Conservation (phyloP, 2,888 invertebrate genomes). For the Lapara coniferarum region DNA sequence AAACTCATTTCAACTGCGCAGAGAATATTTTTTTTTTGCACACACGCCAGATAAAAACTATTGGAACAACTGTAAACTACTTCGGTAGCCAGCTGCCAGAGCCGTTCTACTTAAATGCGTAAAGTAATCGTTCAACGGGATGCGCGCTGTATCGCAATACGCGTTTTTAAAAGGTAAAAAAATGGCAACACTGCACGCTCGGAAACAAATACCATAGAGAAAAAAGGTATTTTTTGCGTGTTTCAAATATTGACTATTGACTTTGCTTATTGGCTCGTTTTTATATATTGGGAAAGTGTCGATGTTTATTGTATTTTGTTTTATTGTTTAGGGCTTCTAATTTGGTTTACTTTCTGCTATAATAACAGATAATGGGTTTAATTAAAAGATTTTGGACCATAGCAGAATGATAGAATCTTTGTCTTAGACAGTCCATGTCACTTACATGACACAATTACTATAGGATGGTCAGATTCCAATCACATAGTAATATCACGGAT, state of each 20-base stretch:
- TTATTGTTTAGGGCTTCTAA: background rate
- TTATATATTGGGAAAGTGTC: background rate
- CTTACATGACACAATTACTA: background rate
- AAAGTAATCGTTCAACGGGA: slow-evolving; percentile 28
- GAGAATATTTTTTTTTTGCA: slow-evolving; percentile 19
- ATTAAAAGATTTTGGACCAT: no score
- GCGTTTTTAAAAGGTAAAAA: slow-evolving; percentile 23
- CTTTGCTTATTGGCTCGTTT: slow-evolving; percentile 9
- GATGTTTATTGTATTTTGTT: background rate
- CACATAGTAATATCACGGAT: no score
- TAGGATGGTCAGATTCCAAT: background rate
- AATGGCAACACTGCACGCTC: slow-evolving; percentile 19
- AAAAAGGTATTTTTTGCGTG: slow-evolving; percentile 1
- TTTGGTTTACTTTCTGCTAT: background rate
- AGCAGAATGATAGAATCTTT: no score
- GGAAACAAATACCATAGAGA: slow-evolving; percentile 20
- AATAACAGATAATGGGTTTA: no score
- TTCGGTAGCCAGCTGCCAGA: slow-evolving; percentile 24
- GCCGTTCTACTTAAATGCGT: slow-evolving; percentile 25
- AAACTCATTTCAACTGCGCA: slow-evolving; percentile 1
- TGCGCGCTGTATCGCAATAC: slow-evolving; percentile 21
- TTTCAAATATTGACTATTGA: slow-evolving; percentile 17
- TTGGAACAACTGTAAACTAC: slow-evolving; percentile 23
- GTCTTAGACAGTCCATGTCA: background rate
- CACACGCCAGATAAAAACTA: slow-evolving; percentile 17